Percentiles rank a stretch among this genome's conserved stretches.
These are phyloP conservation scores for Oncorhynchus keta DNA, from an alignment of 2,113 vertebrate species.

Conservation along the genomic window DNA sequence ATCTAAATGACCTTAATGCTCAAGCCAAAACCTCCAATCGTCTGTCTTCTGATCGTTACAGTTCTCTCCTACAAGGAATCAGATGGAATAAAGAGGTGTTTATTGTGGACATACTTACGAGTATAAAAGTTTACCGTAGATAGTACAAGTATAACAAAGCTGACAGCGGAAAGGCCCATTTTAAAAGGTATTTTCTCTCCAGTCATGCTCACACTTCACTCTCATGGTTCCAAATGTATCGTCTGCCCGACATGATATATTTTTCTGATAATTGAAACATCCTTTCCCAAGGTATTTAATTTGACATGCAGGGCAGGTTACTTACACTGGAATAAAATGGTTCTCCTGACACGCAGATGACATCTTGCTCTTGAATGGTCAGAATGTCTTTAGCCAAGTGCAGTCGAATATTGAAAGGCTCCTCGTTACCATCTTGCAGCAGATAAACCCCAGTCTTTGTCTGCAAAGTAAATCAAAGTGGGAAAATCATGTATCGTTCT, in stretches of 20 bases:
- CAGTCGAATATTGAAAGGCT: conserved; percentile 96
- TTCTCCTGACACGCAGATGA: conserved; percentile 97
- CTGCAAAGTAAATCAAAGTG: conserved; percentile 71
- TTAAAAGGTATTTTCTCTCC: neutral
- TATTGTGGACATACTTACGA: conserved; percentile 19
- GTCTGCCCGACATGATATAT: neutral
- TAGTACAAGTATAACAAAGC: neutral
- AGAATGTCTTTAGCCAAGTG: conserved; percentile 98
- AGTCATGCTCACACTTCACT: no score
- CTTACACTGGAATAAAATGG: conserved; percentile 99
- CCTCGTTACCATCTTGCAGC: conserved; percentile 99
- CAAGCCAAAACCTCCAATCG: conserved; percentile 95
- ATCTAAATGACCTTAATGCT: conserved; percentile 93
- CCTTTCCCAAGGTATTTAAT: neutral
- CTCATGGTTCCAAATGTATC: no score
- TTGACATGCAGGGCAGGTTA: conserved; percentile 51
- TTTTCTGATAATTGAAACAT: neutral
- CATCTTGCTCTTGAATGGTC: conserved; percentile 98
- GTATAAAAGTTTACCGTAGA: neutral
- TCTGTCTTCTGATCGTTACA: conserved; percentile 95
- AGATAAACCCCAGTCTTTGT: conserved; percentile 98
- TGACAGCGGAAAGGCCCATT: neutral
- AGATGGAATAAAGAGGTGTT: conserved; percentile 23
- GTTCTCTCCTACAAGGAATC: conserved; percentile 88
- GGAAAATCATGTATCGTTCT: conserved; percentile 63